Evolutionary conservation across 1,140 invertebrate genomes (phyloP).

Genomic region (Drosophila ficusphila): DNA sequence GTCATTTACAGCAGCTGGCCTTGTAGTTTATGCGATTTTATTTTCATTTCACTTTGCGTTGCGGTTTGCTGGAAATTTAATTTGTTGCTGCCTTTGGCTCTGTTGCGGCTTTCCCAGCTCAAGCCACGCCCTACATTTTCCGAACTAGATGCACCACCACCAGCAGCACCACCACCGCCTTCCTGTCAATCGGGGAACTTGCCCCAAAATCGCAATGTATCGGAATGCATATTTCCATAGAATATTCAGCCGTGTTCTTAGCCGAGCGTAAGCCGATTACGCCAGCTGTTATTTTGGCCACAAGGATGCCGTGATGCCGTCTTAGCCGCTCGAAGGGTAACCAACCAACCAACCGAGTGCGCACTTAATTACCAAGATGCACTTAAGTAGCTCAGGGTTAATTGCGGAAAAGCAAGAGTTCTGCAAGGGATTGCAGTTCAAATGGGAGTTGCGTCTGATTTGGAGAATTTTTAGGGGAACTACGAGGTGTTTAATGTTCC

Average conservation of each 20-base stretch:
- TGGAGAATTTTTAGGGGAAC: background rate
- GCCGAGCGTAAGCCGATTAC: constrained; percentile 24
- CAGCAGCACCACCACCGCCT: too few relatives aligned
- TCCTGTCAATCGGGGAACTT: background rate
- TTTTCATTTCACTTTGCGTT: constrained; percentile 67
- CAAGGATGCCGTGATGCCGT: background rate
- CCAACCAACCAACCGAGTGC: background rate
- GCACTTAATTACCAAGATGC: constrained; percentile 5
- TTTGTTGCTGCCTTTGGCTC: constrained; percentile 47
- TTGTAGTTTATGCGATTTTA: constrained; percentile 65
- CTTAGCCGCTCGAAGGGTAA: constrained; percentile 17
- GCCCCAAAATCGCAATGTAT: constrained; percentile 1
- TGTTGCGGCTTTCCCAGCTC: constrained; percentile 22
- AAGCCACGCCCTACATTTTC: constrained; percentile 9
- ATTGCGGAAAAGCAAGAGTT: too few relatives aligned
- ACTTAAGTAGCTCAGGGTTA: constrained; percentile 15
- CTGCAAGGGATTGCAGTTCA: too few relatives aligned
- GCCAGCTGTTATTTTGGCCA: constrained; percentile 21
- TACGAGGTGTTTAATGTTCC: too few relatives aligned
- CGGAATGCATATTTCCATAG: background rate
- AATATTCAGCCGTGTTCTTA: constrained; percentile 12
- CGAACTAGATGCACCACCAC: constrained; percentile 10
- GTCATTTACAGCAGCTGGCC: constrained; percentile 63
- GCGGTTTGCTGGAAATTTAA: constrained; percentile 67
- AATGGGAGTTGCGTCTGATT: too few relatives aligned